Percentiles rank a stretch among this genome's conserved stretches.
These are phyloP conservation scores for Proctacanthus coquilletti DNA, from an alignment of 1,140 invertebrate genomes.

Conservation along the genomic window DNA sequence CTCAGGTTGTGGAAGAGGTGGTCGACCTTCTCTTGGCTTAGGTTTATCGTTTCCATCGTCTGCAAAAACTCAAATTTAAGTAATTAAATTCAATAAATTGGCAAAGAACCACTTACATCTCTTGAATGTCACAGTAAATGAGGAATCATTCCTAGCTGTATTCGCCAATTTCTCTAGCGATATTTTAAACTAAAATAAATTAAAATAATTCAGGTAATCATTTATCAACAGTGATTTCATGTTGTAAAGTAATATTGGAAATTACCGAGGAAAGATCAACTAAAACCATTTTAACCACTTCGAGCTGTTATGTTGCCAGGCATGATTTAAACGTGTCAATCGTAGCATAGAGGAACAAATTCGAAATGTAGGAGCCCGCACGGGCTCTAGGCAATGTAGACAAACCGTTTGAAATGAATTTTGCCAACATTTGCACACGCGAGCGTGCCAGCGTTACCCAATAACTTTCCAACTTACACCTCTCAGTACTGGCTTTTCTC, in stretches of 20 bases:
- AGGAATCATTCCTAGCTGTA: slow-evolving; percentile 39
- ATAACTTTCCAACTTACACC: no score
- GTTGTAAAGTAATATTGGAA: slow-evolving; percentile 12
- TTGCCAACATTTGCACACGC: background rate
- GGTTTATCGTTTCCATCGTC: slow-evolving; percentile 62
- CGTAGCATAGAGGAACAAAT: background rate
- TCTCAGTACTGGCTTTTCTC: background rate
- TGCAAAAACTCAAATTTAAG: slow-evolving; percentile 26
- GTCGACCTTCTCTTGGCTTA: slow-evolving; percentile 40
- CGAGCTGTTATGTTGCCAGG: background rate
- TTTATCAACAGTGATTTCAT: slow-evolving; percentile 9
- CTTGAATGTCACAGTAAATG: slow-evolving; percentile 51
- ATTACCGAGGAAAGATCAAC: slow-evolving; percentile 45
- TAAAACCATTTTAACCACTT: slow-evolving; percentile 38
- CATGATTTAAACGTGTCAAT: background rate
- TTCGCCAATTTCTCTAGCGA: slow-evolving; percentile 47
- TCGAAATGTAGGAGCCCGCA: background rate
- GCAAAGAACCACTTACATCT: slow-evolving; percentile 40
- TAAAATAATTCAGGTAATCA: slow-evolving; percentile 19
- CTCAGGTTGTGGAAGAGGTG: slow-evolving; percentile 36
- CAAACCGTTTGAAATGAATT: background rate
- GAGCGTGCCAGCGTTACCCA: no score
- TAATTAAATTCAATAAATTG: slow-evolving; percentile 4
- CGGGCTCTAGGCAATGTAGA: background rate
- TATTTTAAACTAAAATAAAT: slow-evolving; percentile 45